A percentile compares a stretch with the other conserved stretches of the same genome.
Evolutionary conservation across 2,888 invertebrate genomes (phyloP).

Genomic region (Griposia aprilina): DNA sequence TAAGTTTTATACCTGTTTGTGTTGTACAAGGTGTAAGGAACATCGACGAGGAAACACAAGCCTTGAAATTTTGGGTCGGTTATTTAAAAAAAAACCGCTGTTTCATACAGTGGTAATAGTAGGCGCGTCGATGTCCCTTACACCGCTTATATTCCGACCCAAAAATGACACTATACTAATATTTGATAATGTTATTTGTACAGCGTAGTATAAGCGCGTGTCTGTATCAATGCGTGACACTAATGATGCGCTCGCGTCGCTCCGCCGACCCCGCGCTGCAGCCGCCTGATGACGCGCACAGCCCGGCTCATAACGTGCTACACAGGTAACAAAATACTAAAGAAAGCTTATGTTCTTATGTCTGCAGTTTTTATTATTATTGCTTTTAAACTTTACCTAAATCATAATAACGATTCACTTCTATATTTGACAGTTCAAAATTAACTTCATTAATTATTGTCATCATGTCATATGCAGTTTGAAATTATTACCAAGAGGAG

Average conservation of each 20-base stretch:
- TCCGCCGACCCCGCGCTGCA: conserved; percentile 76
- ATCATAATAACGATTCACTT: neutral
- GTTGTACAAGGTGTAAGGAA: neutral
- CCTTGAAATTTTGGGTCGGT: neutral
- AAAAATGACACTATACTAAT: neutral
- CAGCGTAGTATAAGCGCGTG: conserved; percentile 88
- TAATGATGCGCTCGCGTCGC: conserved; percentile 85
- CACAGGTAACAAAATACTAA: conserved; percentile 71
- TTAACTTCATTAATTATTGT: neutral
- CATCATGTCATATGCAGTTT: neutral
- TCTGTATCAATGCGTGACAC: conserved; percentile 86
- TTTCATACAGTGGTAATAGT: neutral
- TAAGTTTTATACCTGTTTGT: conserved; percentile 71
- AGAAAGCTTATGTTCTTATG: neutral
- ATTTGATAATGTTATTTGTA: conserved; percentile 30
- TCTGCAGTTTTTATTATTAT: too few relatives aligned
- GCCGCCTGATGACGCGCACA: conserved; percentile 70
- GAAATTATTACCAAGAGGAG: neutral
- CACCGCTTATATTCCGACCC: neutral
- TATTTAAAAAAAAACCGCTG: neutral
- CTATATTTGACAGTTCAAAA: neutral
- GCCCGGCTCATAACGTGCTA: conserved; percentile 72
- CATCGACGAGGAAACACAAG: neutral
- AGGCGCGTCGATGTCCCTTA: neutral
- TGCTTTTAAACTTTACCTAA: neutral